Evolutionary conservation across 2,888 invertebrate species (phyloP).

Genomic region (Amiota communis): DNA sequence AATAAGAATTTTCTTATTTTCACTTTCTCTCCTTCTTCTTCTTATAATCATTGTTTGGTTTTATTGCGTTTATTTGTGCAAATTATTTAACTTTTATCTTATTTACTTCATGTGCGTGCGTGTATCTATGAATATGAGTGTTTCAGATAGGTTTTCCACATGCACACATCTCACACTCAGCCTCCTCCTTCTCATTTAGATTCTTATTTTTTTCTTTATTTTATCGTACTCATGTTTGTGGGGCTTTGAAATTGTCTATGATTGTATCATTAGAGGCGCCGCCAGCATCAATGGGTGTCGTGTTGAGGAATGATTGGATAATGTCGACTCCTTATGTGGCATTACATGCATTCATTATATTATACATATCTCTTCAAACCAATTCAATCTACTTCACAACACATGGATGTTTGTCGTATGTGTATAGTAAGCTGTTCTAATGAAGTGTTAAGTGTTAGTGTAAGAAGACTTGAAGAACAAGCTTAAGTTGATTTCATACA

Average conservation of each 20-base stretch:
- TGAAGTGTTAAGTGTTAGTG: conserved; percentile 16
- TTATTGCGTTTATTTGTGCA: not conserved
- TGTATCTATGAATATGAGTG: not conserved
- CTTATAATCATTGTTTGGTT: conserved; percentile 1
- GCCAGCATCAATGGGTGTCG: conserved; percentile 1
- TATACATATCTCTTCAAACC: too few relatives aligned
- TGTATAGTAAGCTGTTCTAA: not conserved
- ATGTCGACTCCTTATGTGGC: not conserved
- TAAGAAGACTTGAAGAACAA: not conserved
- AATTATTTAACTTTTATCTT: not conserved
- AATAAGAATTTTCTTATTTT: not conserved
- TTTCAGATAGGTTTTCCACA: not conserved
- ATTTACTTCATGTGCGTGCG: conserved; percentile 5
- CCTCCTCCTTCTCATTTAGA: not conserved
- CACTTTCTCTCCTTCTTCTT: not conserved
- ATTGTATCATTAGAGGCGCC: conserved; percentile 20
- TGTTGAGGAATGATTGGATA: conserved; percentile 2
- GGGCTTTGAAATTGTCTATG: not conserved
- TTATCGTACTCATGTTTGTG: conserved; percentile 2
- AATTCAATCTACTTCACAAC: too few relatives aligned
- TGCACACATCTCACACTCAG: not conserved
- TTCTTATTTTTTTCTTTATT: not conserved
- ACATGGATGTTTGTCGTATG: not conserved
- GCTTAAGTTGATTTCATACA: not conserved
- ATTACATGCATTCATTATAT: too few relatives aligned